phyloP scores from a whole-genome alignment of 1,140 invertebrate species.

The Drosophila takahashii region DNA sequence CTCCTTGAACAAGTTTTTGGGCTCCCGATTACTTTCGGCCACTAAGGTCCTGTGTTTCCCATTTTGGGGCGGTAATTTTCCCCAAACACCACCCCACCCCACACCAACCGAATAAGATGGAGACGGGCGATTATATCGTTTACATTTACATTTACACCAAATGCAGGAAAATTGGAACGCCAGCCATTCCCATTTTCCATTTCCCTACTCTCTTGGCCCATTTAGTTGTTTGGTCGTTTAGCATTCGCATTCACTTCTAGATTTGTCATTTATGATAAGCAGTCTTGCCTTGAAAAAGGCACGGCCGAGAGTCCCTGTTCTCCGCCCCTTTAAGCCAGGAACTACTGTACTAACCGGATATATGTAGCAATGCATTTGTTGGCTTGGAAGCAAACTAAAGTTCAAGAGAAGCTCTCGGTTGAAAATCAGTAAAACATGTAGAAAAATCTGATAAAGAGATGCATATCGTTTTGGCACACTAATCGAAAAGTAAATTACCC shows the following conservation, averaged over 20 bases:
- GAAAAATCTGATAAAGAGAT: not conserved
- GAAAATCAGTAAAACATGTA: not conserved
- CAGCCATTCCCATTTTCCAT: conserved; percentile 37
- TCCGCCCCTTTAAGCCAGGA: conserved; percentile 12
- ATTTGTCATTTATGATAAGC: conserved; percentile 74
- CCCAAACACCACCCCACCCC: not conserved
- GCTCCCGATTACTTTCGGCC: conserved; percentile 6
- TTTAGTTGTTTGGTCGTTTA: conserved; percentile 47
- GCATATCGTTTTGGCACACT: not conserved
- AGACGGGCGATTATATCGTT: conserved; percentile 69
- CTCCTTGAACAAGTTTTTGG: not conserved
- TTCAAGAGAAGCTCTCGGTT: not conserved
- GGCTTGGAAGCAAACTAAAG: not conserved
- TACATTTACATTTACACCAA: conserved; percentile 70
- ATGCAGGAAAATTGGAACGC: conserved; percentile 65
- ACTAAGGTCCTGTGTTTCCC: not conserved
- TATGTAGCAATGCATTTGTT: conserved; percentile 3
- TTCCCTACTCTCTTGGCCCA: conserved; percentile 35
- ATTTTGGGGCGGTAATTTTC: conserved; percentile 22
- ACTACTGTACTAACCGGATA: conserved; percentile 3
- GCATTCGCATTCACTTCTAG: conserved; percentile 58
- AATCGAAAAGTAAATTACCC: not conserved
- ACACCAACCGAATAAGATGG: conserved; percentile 38
- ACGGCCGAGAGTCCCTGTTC: conserved; percentile 6
- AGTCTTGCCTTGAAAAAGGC: conserved; percentile 25